Evolutionary conservation across 2,797 vertebrate genomes (phyloP).

Genomic region (Pelodytes ibericus): DNA sequence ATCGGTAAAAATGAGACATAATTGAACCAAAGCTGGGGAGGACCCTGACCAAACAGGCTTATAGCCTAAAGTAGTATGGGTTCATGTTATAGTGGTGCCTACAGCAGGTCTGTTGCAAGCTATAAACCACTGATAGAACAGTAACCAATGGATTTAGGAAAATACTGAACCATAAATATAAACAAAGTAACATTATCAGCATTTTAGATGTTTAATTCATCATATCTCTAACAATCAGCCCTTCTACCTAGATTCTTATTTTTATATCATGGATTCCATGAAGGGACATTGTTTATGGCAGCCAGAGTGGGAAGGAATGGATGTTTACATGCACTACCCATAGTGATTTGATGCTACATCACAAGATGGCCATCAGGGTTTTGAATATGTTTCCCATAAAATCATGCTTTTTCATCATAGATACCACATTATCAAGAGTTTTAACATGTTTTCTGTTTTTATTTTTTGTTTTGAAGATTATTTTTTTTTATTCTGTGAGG

Average conservation of each 20-base stretch:
- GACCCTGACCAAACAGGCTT: too few species aligned
- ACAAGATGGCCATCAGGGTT: conserved; percentile 18
- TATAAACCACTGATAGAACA: too few species aligned
- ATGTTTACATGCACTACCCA: conserved; percentile 16
- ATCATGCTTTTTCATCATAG: conserved; percentile 19
- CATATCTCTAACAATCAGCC: background rate
- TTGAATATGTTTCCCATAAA: conserved; percentile 9
- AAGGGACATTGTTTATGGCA: background rate
- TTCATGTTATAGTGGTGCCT: too few species aligned
- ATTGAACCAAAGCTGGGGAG: too few species aligned
- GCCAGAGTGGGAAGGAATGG: background rate
- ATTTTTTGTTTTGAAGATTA: conserved; percentile 17
- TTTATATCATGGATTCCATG: background rate
- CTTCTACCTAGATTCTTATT: background rate
- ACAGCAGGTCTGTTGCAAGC: too few species aligned
- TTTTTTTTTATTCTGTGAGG: conserved; percentile 22
- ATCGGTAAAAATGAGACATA: too few species aligned
- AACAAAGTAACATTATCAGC: too few species aligned
- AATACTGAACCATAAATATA: too few species aligned
- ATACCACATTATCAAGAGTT: conserved; percentile 8
- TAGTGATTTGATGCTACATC: conserved; percentile 14
- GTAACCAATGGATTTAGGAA: too few species aligned
- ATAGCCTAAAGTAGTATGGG: too few species aligned
- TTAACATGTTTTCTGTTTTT: conserved; percentile 13
- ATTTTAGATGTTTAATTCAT: background rate